Base-by-base conservation (phyloP, 2,113 vertebrate species). In the Ptyas mucosa region DNA sequence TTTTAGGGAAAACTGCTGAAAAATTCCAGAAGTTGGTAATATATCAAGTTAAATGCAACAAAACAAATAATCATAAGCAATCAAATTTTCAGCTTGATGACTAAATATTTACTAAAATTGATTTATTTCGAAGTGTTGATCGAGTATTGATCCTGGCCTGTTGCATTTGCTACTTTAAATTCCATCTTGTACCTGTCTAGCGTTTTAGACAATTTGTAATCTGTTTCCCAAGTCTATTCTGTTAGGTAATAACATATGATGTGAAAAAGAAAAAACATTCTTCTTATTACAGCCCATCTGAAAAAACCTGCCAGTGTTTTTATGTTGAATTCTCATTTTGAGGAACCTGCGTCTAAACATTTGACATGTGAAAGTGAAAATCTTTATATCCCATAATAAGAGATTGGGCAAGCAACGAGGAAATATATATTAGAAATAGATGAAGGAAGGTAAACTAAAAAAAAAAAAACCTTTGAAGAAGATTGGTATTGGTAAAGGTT, bases 261-360 rank as follows among this genome's bases (percentile, higher is more conserved):
- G 92, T 95, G 93, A 95, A 96, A 93, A 95, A 95, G 97, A 95
- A 97, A 97, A 97, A 96, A 96, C 93, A 95, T 94, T 93, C 96
- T 96, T 91, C 95, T 97, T 96, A 92, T 96, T 96, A 97, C 92
- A 97, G 96, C 29, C 23, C 61, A 92, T 93, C 96, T 97, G 96
- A 97, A 97, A 97, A 61, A 61, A 95, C 94, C 96, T 97, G 97
- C 96, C 97, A 97, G 90, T 96, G 93, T 97, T 98, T 97, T 96
- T 95, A 96, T 96, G 96, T 97, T 95, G 97, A 94, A 97, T 97
- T 96, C 96, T 97, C 96, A 96, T 97, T 97, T 97, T 96, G 95
- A 90, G 92, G 95, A 94, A 97, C 96, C 97, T 97, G 96, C 97
- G 94, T 97, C 95, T 96, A 94, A 97, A 96, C 95, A 43, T 81